A percentile compares a stretch with the other conserved stretches of the same genome.
Conservation (phyloP, 2,797 vertebrate genomes). For the Melopsittacus undulatus region DNA sequence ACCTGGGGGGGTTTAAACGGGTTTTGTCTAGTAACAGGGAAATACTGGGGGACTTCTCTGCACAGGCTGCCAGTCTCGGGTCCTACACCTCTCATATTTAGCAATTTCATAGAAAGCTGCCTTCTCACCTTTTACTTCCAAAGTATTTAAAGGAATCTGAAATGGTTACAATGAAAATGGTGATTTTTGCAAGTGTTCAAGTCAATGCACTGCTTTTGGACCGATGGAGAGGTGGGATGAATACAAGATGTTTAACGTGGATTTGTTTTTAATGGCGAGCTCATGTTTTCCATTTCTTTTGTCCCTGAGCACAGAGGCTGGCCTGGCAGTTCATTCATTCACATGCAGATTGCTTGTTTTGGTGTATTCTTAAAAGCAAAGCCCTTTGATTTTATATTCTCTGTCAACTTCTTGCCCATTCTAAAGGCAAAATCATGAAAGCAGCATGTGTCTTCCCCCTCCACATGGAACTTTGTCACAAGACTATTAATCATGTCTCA, state of each 20-base stretch:
- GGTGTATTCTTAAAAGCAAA: background rate
- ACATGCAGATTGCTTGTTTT: background rate
- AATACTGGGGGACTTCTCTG: background rate
- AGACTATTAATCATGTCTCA: conserved; percentile 64
- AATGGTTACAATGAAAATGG: background rate
- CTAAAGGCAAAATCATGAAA: background rate
- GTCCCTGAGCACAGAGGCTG: background rate
- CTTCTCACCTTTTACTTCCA: background rate
- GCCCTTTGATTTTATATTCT: background rate
- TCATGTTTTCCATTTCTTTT: background rate
- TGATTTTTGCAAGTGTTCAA: background rate
- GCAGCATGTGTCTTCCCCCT: background rate
- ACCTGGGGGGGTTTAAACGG: background rate
- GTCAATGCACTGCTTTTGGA: background rate
- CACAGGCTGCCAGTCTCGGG: background rate
- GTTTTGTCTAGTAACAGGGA: background rate
- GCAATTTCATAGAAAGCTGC: background rate
- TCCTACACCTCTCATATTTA: background rate
- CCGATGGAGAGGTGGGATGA: background rate
- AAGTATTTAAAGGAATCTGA: background rate
- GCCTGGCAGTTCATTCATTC: background rate
- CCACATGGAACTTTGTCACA: conserved; percentile 72
- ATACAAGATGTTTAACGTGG: background rate
- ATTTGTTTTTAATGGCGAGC: conserved; percentile 19
- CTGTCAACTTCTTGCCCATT: conserved; percentile 47